Percentiles rank a stretch among this genome's conserved stretches.
These are phyloP conservation scores for Hemiprocne comata DNA, from an alignment of 2,113 vertebrate species.

Conservation along the genomic window DNA sequence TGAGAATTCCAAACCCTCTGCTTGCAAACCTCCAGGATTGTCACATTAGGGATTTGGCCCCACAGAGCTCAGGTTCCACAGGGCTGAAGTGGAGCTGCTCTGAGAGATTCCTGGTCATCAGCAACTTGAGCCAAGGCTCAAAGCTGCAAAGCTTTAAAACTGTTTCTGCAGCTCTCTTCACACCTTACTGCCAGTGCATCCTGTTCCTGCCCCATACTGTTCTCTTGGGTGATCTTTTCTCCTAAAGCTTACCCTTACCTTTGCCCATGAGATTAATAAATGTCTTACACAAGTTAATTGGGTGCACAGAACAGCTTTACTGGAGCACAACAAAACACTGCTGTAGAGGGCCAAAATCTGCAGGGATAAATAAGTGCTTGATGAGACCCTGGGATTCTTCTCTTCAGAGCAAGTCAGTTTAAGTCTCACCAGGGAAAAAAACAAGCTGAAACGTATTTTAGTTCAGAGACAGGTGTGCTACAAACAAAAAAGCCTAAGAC, in stretches of 20 bases:
- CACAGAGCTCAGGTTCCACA: background rate
- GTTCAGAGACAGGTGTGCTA: background rate
- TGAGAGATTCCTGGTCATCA: background rate
- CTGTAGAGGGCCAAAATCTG: background rate
- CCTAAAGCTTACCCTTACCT: background rate
- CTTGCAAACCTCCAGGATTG: background rate
- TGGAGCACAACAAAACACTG: background rate
- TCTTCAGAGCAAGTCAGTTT: background rate
- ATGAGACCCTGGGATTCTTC: background rate
- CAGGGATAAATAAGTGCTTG: background rate
- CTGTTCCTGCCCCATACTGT: background rate
- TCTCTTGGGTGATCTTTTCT: background rate
- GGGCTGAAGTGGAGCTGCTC: background rate
- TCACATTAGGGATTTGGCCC: background rate
- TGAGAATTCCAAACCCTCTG: background rate
- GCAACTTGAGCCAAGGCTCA: background rate
- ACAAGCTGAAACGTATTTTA: background rate
- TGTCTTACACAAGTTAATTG: background rate
- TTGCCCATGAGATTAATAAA: background rate
- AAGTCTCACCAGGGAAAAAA: background rate
- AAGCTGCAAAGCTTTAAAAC: background rate
- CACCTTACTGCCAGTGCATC: background rate
- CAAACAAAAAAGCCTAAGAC: background rate
- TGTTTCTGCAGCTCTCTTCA: background rate
- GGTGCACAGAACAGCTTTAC: background rate